Evolutionary conservation across 2,888 invertebrate species (phyloP), one percentile per base, ranked within the genome.

Genomic region (Cryptocephalus moraei): DNA sequence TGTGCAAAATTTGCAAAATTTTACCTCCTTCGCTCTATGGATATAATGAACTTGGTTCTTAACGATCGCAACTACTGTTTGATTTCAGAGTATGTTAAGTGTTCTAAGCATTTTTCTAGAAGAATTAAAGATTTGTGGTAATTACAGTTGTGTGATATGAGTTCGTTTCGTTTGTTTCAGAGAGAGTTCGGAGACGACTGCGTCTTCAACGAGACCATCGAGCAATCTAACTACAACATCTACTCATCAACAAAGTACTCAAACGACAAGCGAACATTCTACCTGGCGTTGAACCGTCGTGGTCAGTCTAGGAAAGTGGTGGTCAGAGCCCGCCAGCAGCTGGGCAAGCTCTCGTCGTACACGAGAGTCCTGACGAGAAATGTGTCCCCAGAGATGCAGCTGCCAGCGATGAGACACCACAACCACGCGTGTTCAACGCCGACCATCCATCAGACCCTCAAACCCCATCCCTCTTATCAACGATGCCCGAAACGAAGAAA

Each of bases 191-290:
- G 82, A 67, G 82, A 85, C 68, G 75, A 75, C 61, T 91, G 90
- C 75, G 80, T 88, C 69, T 89, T 90, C 79, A 86, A 87, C 73
- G 90, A 90, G 75, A 84, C 81, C 68, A 82, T 89, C 71, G 88
- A 85, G 71, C 81, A 83, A 70, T 84, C 88, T 72, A 82, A 86
- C 70, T 90, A 88, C 75, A 90, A 89, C 71, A 86, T 86, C 49
- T 91, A 90, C 74, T 84, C 87, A 62, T 84, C 84, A 59, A 78
- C 77, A 51, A 81, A 82, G 68, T 81, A 82, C 73, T 83, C 83
- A 51, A 79, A 84, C 71, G 75, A 72, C 54, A 77, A 79, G 60
- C 80, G 82, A 62, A 84, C 85, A 44, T 72, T 80, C 56, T 90
- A 84, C 74, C 74, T 90, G 70, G 90, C 87, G 53, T 73, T 90